Percentiles rank a stretch among this genome's conserved stretches.
These are phyloP conservation scores for Trypoxylon attenuatum DNA, from an alignment of 2,888 invertebrate species.

Conservation along the genomic window DNA sequence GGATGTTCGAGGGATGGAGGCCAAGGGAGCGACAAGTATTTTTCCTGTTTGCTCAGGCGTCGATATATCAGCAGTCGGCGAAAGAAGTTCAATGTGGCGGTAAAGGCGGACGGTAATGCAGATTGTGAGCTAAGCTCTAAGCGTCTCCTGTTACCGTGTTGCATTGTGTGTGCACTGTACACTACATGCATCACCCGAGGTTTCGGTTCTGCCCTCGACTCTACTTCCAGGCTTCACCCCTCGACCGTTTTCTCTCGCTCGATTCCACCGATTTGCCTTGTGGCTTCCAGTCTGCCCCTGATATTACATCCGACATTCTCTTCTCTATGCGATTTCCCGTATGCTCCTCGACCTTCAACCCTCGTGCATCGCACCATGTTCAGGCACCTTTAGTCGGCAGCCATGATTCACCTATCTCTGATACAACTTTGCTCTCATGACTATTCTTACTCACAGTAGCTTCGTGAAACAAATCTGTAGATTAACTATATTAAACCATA, in stretches of 20 bases:
- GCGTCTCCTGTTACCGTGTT: conserved; percentile 46
- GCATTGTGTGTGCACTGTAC: conserved; percentile 32
- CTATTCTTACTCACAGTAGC: no score
- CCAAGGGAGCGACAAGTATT: conserved; percentile 20
- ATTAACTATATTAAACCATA: no score
- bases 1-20: conserved; percentile 3
- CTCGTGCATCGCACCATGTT: no score
- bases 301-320: no score
- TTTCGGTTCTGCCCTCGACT: conserved; percentile 5
- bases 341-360: no score
- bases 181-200: conserved; percentile 3
- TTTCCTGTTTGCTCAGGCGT: conserved; percentile 31
- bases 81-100: conserved; percentile 52
- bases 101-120: conserved; percentile 61
- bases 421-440: no score
- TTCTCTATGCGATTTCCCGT: no score
- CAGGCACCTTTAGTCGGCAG: no score
- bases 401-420: no score
- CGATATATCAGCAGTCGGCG: conserved; percentile 56
- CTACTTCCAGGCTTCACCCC: neutral
- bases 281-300: neutral
- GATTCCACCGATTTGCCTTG: neutral
- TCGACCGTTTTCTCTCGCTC: neutral
- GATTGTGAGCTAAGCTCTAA: conserved; percentile 50
- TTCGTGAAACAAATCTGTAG: no score